Base-by-base conservation (phyloP, 2,888 invertebrate genomes). In the Orchesella flavescens region DNA sequence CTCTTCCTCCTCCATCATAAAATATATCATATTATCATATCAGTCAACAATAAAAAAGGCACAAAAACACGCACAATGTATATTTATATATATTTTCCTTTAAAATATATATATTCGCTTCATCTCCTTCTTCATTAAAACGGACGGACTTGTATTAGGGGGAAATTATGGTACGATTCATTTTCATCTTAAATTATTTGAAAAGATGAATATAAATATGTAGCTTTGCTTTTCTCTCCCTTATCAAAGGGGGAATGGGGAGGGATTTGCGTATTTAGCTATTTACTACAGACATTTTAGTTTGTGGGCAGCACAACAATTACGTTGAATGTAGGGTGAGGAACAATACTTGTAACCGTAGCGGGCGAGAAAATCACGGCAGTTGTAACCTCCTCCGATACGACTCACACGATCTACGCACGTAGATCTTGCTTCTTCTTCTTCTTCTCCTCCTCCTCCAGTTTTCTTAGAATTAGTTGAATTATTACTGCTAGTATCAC, bases 261-360 rank as follows among this genome's bases (percentile, higher is more conserved):
- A 7, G 3, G 34, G 34, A 7, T 34, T 34, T 34, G 34, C 34
- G 34, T 34, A 34, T 34, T 34, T 34, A 34, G 34, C 34, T 34
- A 34, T 34, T 34, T 34, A 34, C 34, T n/a, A 55, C 10, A 65
- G 34, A 66, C 88, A 88, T 75, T 87, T 85, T 65, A 85, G 71
- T 87, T 87, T 87, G 80, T 90, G 90, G 44, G 91, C 90, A 43
- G 90, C 90, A 87, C 91, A 91, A 87, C 91, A 91, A 88, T 91
- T 91, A 86, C 89, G 89, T 82, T 89, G 88, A 87, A 91, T 90
- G 89, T 91, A 91, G 63, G 89, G 89, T 79, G 91, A 90, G 76
- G 89, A 89, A 88, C 91, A 91, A 88, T 91, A 91, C 82, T 91
- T 90, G 88, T 89, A 90, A 77, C 91, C 91, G 88, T 90, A 91